Evolutionary conservation across 2,113 vertebrate genomes (phyloP).

Genomic region (Callochromis pleurospilus): DNA sequence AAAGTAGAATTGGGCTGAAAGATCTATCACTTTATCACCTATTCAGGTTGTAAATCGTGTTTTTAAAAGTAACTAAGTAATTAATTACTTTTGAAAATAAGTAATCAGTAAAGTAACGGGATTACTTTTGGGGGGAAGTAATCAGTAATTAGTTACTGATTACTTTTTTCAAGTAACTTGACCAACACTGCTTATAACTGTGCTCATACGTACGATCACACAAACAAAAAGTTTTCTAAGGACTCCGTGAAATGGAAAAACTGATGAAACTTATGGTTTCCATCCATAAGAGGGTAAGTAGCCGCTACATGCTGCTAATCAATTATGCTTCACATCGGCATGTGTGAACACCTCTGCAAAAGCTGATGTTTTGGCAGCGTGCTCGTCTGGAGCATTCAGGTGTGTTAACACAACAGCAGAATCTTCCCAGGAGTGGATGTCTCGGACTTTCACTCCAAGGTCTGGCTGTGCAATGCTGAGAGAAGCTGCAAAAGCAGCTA

Average conservation of each 20-base stretch:
- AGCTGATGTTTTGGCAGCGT: background rate
- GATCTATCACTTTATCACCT: no score
- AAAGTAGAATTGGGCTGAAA: no score
- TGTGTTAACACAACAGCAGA: background rate
- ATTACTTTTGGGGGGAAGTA: no score
- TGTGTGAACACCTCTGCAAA: rapidly evolving
- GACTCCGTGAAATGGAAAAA: background rate
- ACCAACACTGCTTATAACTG: no score
- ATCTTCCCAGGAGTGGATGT: background rate
- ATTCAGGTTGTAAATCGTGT: no score
- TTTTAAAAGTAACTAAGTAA: no score
- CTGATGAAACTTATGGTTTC: background rate
- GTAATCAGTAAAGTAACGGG: no score
- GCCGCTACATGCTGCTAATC: background rate
- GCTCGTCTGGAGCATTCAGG: background rate
- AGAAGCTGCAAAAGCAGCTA: background rate
- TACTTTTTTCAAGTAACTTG: no score
- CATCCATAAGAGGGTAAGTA: background rate
- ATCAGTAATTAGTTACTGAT: no score
- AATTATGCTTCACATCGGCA: background rate
- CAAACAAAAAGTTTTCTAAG: rapidly evolving
- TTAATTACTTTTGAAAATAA: no score
- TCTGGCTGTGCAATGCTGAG: background rate
- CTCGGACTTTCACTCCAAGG: background rate
- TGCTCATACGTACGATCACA: rapidly evolving